phyloP scores from a whole-genome alignment of 2,888 invertebrate genomes.

The Plebejus melissa region DNA sequence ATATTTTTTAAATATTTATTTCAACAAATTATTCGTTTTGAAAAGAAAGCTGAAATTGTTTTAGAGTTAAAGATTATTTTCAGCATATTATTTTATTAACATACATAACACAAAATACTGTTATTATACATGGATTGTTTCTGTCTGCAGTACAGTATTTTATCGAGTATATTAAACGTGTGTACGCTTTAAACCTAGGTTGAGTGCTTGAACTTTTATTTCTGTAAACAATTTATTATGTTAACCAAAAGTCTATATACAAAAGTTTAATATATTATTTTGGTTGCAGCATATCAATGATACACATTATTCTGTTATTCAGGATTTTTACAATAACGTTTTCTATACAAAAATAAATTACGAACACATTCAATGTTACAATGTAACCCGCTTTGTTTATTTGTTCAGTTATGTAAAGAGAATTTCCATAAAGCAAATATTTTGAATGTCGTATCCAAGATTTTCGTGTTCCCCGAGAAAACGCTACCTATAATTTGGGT shows the following conservation, averaged over 20 bases:
- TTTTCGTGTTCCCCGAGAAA: slow-evolving; percentile 50
- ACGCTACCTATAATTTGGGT: slow-evolving; percentile 69
- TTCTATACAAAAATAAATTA: neutral
- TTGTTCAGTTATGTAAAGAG: slow-evolving; percentile 3
- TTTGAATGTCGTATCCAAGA: slow-evolving; percentile 43
- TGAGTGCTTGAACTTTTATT: neutral
- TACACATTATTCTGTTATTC: neutral
- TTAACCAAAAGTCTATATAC: neutral
- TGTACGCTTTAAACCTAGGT: neutral
- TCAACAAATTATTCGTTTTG: too few relatives aligned
- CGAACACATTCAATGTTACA: neutral
- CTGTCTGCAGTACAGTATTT: neutral
- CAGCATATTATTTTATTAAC: too few relatives aligned
- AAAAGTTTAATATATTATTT: neutral
- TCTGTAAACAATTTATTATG: neutral
- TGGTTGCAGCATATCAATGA: too few relatives aligned
- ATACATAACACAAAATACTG: neutral
- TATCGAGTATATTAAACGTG: neutral
- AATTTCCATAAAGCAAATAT: slow-evolving; percentile 1
- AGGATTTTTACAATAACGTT: neutral
- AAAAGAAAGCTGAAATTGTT: too few relatives aligned
- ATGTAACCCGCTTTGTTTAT: slow-evolving; percentile 15
- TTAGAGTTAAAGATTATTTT: neutral
- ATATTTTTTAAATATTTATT: too few relatives aligned
- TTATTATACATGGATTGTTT: neutral